A percentile compares a stretch with the other conserved stretches of the same genome.
Conservation (phyloP, 2,113 vertebrate genomes). For the Ctenodactylus gundi region DNA sequence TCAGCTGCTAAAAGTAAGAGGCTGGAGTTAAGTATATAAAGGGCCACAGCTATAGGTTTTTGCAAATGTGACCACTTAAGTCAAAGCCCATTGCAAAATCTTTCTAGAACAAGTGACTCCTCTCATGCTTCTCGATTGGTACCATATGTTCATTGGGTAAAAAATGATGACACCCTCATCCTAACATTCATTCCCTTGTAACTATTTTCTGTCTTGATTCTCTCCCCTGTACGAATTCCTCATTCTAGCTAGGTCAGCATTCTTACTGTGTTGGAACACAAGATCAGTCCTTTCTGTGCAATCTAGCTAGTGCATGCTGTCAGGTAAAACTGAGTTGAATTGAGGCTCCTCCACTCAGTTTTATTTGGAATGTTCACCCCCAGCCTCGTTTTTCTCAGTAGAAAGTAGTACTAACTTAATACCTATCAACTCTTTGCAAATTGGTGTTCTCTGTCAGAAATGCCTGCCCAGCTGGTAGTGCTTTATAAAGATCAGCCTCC, state of each 20-base stretch:
- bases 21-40: neutral
- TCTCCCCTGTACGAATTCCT: neutral
- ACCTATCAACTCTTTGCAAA: neutral
- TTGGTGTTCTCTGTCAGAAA: neutral
- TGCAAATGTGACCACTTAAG: neutral
- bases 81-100: neutral
- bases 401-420: neutral
- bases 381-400: neutral
- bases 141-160: neutral
- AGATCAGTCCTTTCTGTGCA: neutral
- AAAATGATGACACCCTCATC: neutral
- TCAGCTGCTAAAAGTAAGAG: neutral
- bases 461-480: neutral
- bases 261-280: neutral
- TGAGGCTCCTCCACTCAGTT: neutral
- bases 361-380: neutral
- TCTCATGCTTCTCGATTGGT: no score
- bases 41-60: neutral
- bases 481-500: neutral
- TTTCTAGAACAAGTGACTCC: neutral
- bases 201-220: neutral
- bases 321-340: neutral
- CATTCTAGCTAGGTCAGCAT: neutral
- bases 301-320: no score
- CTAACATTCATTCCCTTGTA: neutral